Percentiles rank a stretch among this genome's conserved stretches.
Conservation (phyloP, 2,797 vertebrate genomes). For the Mastacembelus armatus region DNA sequence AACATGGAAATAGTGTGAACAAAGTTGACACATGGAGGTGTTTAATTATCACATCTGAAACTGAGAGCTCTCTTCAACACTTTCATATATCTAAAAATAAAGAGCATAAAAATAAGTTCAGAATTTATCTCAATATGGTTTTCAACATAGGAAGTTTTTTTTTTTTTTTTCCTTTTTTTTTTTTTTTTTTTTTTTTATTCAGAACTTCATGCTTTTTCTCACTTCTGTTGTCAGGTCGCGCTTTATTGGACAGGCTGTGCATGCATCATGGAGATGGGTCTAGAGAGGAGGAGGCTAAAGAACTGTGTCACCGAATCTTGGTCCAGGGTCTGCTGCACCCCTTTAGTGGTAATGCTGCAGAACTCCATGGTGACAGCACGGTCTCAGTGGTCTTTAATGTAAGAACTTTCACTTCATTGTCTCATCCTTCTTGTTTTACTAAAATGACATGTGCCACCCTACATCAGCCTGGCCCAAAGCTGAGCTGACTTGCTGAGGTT, state of each 20-base stretch:
- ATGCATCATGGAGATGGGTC: conserved; percentile 82
- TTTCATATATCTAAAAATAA: conserved; percentile 13
- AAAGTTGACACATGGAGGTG: conserved; percentile 55
- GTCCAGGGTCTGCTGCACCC: conserved; percentile 90
- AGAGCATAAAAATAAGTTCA: no score
- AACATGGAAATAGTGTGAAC: conserved; percentile 49
- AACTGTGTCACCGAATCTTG: conserved; percentile 90
- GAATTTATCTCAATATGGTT: no score
- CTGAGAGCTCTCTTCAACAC: conserved; percentile 25
- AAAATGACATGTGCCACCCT: neutral
- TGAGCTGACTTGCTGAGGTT: neutral
- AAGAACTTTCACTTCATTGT: conserved; percentile 66
- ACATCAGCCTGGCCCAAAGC: neutral
- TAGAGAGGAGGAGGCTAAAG: conserved; percentile 84
- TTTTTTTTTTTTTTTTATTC: conserved; percentile 7
- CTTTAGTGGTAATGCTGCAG: conserved; percentile 86
- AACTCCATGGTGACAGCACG: conserved; percentile 77
- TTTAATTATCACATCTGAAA: conserved; percentile 77
- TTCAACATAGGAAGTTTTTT: neutral
- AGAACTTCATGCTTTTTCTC: neutral
- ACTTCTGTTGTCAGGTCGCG: conserved; percentile 80
- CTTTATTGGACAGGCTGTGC: conserved; percentile 90
- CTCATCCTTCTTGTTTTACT: neutral
- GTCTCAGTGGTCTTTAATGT: conserved; percentile 86
- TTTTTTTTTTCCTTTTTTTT: neutral